Conservation (phyloP, 2,888 invertebrate species). For the Allophyes oxyacanthae region DNA sequence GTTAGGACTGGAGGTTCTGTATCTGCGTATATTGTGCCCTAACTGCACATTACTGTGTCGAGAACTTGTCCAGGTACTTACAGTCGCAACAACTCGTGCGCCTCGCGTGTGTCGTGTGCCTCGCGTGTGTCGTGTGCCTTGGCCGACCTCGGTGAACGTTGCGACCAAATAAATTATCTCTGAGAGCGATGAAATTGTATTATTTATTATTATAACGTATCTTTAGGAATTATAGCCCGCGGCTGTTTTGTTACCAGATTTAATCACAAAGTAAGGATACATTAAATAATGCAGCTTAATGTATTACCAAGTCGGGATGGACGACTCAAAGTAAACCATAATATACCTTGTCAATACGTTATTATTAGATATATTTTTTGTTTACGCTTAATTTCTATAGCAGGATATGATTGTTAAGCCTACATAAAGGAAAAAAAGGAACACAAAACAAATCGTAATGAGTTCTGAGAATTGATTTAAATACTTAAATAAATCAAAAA, state of each 20-base stretch:
- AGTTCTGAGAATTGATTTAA: no score
- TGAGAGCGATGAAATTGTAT: slow-evolving; percentile 4
- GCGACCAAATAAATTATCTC: slow-evolving; percentile 11
- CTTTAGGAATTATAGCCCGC: slow-evolving; percentile 2
- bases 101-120: not conserved
- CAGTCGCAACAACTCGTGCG: not conserved
- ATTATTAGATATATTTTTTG: no score
- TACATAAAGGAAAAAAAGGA: no score
- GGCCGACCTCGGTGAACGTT: not conserved
- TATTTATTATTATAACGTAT: slow-evolving; percentile 9
- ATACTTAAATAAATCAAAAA: no score
- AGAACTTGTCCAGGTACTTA: slow-evolving; percentile 2
- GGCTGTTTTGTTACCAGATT: no score
- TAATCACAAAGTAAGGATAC: not conserved
- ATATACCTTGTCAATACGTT: no score
- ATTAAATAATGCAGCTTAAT: no score
- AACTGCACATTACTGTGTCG: slow-evolving; percentile 2
- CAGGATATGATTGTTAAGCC: no score
- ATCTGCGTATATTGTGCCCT: not conserved
- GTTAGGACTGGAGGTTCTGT: not conserved
- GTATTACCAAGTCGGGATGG: not conserved
- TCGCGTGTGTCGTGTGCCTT: not conserved
- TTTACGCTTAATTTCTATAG: no score
- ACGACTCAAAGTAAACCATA: not conserved
- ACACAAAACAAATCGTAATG: no score